Evolutionary conservation across 2,888 invertebrate species (phyloP).

Genomic region (Acronicta alni): DNA sequence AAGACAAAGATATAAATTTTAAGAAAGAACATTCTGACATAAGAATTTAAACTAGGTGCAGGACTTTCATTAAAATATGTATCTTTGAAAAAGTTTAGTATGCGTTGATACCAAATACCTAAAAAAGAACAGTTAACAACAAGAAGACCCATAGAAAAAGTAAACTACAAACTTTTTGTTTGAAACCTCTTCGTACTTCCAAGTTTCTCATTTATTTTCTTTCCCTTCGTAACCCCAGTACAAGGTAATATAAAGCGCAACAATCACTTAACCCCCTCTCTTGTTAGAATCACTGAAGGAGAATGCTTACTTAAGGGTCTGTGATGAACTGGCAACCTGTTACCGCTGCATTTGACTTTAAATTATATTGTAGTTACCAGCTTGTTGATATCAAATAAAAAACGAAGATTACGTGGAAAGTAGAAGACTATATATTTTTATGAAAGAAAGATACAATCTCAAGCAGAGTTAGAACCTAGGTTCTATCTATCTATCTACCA

Average conservation of each 20-base stretch:
- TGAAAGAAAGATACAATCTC: no score
- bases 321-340: constrained; percentile 44
- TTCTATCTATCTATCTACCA: no score
- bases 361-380: constrained; percentile 9
- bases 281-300: constrained; percentile 45
- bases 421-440: no score
- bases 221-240: constrained; percentile 6
- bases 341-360: constrained; percentile 27
- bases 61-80: no score
- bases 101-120: no score
- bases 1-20: no score
- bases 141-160: not conserved
- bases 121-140: no score
- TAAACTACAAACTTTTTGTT: not conserved
- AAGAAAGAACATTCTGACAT: no score
- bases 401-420: not conserved
- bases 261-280: constrained; percentile 36
- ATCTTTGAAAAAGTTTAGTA: no score
- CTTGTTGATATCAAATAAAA: constrained; percentile 4
- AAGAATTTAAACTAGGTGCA: no score
- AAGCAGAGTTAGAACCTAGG: no score
- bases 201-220: constrained; percentile 6
- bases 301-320: constrained; percentile 37
- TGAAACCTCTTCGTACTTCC: no score
- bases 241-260: constrained; percentile 23